A percentile compares a stretch with the other conserved stretches of the same genome.
phyloP scores from a whole-genome alignment of 2,888 invertebrate species.

The Mactromeris polynyma region DNA sequence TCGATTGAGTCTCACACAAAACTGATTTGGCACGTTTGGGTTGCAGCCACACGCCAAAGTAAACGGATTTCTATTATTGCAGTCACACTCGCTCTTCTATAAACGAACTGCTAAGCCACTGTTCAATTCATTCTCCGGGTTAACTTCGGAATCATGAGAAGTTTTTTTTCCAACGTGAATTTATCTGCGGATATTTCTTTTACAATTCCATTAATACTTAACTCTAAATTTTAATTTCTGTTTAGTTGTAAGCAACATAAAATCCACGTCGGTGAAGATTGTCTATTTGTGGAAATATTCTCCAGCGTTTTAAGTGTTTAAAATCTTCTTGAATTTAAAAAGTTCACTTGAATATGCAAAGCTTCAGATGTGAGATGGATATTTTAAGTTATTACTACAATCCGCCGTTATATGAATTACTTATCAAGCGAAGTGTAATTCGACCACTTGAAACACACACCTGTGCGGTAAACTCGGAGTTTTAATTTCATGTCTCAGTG shows the following conservation, averaged over 20 bases:
- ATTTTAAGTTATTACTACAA: slow-evolving; percentile 36
- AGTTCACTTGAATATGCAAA: slow-evolving; percentile 28
- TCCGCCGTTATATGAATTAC: slow-evolving; percentile 67
- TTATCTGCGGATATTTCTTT: slow-evolving; percentile 7
- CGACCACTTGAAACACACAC: slow-evolving; percentile 55
- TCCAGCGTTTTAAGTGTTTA: slow-evolving; percentile 4
- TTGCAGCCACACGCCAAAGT: slow-evolving; percentile 57
- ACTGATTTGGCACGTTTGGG: slow-evolving; percentile 68
- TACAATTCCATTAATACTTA: neutral
- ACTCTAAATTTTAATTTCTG: neutral
- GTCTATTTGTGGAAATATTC: slow-evolving; percentile 19
- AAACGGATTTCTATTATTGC: slow-evolving; percentile 56
- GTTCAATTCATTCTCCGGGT: slow-evolving; percentile 17
- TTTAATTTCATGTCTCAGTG: slow-evolving; percentile 64
- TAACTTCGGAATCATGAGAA: slow-evolving; percentile 2
- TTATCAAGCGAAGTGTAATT: slow-evolving; percentile 58
- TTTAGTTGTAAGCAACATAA: neutral
- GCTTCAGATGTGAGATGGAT: slow-evolving; percentile 45
- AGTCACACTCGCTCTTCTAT: slow-evolving; percentile 58
- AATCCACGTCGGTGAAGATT: neutral
- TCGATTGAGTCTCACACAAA: slow-evolving; percentile 19
- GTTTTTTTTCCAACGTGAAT: neutral
- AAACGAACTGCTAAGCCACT: slow-evolving; percentile 31
- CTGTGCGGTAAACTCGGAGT: slow-evolving; percentile 49
- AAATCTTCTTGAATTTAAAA: slow-evolving; percentile 24